These are phyloP conservation scores for Amblyopsis hoosieri DNA, from an alignment of 2,797 vertebrate genomes.

Conservation along the genomic window DNA sequence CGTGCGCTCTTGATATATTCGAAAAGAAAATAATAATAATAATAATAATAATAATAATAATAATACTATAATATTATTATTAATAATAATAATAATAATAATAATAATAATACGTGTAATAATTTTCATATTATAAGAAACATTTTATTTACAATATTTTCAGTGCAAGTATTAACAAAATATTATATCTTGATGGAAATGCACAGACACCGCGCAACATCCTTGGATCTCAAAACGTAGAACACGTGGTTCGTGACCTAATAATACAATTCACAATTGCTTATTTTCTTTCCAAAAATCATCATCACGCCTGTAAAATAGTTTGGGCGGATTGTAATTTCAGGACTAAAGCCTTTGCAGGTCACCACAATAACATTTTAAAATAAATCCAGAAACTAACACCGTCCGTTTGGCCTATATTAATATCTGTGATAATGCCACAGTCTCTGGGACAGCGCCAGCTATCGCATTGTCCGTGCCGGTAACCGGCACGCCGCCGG, in stretches of 20 bases:
- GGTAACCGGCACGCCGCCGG: slow-evolving; percentile 58
- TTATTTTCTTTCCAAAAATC: slow-evolving; percentile 37
- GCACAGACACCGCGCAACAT: slow-evolving; percentile 66
- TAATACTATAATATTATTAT: background rate
- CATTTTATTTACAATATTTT: slow-evolving; percentile 95
- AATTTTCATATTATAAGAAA: slow-evolving; percentile 82
- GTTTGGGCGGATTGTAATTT: slow-evolving; percentile 22
- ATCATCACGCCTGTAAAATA: slow-evolving; percentile 43
- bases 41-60: background rate
- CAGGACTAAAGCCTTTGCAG: too few relatives aligned
- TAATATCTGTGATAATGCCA: slow-evolving; percentile 54
- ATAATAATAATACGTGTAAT: background rate
- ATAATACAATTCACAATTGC: slow-evolving; percentile 64
- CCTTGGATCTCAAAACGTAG: slow-evolving; percentile 53
- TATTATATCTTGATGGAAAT: slow-evolving; percentile 65
- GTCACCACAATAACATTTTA: too few relatives aligned
- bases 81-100: slow-evolving; percentile 2
- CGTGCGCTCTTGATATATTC: too few relatives aligned
- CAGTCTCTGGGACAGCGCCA: slow-evolving; percentile 23
- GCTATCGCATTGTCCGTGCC: slow-evolving; percentile 49
- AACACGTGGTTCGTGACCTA: slow-evolving; percentile 70
- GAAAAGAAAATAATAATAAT: background rate
- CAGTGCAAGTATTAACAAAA: slow-evolving; percentile 87
- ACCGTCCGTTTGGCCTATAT: slow-evolving; percentile 54
- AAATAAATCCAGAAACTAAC: background rate